phyloP scores from a whole-genome alignment of 2,888 invertebrate species.

The Acanthosoma haemorrhoidale region DNA sequence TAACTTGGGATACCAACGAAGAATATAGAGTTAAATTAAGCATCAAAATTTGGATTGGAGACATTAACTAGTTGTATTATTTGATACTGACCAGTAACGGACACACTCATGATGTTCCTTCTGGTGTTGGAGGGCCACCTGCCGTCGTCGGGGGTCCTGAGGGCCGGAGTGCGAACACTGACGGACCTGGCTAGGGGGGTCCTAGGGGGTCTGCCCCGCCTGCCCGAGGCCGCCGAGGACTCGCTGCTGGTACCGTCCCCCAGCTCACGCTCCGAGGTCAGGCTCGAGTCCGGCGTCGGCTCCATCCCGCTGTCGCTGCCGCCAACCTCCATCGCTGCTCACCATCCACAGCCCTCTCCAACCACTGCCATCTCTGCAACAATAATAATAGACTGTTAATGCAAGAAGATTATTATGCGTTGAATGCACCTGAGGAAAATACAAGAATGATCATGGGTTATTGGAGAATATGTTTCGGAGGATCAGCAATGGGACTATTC shows the following conservation, averaged over 20 bases:
- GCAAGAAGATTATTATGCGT: no score
- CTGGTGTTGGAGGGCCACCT: slow-evolving; percentile 57
- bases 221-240: slow-evolving; percentile 48
- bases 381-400: no score
- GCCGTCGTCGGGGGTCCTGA: slow-evolving; percentile 54
- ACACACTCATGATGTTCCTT: slow-evolving; percentile 37
- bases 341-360: not conserved
- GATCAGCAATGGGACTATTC: no score
- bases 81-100: slow-evolving; percentile 15
- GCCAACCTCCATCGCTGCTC: slow-evolving; percentile 46
- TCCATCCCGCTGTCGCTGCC: slow-evolving; percentile 80
- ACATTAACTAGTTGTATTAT: no score
- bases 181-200: slow-evolving; percentile 48
- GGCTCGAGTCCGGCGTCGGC: slow-evolving; percentile 70
- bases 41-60: no score
- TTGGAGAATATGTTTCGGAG: no score
- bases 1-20: no score
- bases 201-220: slow-evolving; percentile 36
- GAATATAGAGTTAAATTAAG: no score
- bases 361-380: slow-evolving; percentile 6
- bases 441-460: no score
- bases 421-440: no score
- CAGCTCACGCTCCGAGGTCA: slow-evolving; percentile 56
- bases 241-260: slow-evolving; percentile 63
- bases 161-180: slow-evolving; percentile 48